These are phyloP conservation scores for Podocnemis expansa DNA, from an alignment of 2,113 vertebrate species.

Conservation along the genomic window DNA sequence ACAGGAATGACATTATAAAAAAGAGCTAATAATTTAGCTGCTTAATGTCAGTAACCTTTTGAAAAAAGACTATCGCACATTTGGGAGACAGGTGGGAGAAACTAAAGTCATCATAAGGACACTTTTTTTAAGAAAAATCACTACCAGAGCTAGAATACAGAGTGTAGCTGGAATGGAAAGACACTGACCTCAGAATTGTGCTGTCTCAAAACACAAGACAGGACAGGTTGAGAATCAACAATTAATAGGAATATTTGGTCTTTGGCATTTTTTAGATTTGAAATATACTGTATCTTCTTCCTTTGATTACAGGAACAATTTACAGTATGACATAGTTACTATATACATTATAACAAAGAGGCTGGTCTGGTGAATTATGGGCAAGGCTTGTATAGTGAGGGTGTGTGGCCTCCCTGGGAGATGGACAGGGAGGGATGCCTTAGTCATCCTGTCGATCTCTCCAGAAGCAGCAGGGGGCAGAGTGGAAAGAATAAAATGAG, in stretches of 20 bases:
- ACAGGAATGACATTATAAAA: background rate
- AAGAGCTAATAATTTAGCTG: background rate
- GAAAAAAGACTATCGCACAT: background rate
- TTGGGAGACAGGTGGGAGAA: rapidly evolving
- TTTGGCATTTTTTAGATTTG: background rate
- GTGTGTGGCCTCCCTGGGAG: no score
- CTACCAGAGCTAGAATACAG: background rate
- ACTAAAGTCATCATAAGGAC: background rate
- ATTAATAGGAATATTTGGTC: background rate
- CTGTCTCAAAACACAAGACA: background rate
- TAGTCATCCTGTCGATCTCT: no score
- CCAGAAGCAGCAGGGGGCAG: no score
- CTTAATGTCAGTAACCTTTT: background rate
- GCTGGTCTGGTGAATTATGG: background rate
- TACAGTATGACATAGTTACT: background rate
- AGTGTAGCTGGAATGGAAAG: background rate
- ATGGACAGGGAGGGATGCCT: no score
- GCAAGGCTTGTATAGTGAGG: no score
- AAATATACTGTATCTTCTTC: background rate
- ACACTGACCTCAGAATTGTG: background rate
- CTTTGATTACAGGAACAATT: background rate
- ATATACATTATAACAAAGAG: background rate
- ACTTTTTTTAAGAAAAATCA: background rate
- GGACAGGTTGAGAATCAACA: background rate
- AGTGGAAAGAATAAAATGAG: no score